Conservation (phyloP, 2,888 invertebrate species). For the Crossocerus cetratus region DNA sequence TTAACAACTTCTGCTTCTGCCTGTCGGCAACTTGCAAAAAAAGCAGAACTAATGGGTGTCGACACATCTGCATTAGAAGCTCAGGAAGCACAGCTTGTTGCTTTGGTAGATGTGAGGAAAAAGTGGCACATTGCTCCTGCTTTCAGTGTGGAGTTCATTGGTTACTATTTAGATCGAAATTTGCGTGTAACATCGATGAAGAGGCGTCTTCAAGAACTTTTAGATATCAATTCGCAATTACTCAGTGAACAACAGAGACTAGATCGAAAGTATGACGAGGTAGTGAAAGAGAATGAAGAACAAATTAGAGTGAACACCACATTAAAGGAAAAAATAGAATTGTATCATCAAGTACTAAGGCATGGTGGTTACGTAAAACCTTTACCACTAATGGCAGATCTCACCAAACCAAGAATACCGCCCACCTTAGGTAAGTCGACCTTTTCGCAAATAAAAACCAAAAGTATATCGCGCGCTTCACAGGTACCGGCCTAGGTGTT, state of each 20-base stretch:
- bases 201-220: constrained; percentile 85
- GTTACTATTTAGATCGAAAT: constrained; percentile 94
- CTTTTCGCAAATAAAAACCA: background rate
- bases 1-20: constrained; percentile 94
- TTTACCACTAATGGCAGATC: constrained; percentile 67
- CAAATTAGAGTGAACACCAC: constrained; percentile 80
- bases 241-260: constrained; percentile 87
- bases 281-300: constrained; percentile 83
- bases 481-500: constrained; percentile 80
- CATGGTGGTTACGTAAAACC: constrained; percentile 70
- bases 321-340: constrained; percentile 79
- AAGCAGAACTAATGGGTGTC: constrained; percentile 94
- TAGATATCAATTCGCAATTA: constrained; percentile 85
- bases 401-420: constrained; percentile 69
- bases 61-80: constrained; percentile 89
- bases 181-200: constrained; percentile 88
- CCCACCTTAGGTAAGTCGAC: constrained; percentile 66
- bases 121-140: constrained; percentile 97
- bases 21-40: constrained; percentile 87
- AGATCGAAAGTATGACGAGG: constrained; percentile 88
- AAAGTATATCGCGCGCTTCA: constrained; percentile 19
- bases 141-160: constrained; percentile 95
- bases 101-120: constrained; percentile 90
- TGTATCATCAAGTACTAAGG: constrained; percentile 71
- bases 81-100: constrained; percentile 89